Conservation (phyloP, 2,113 vertebrate species). For the Chloroceryle aenea region DNA sequence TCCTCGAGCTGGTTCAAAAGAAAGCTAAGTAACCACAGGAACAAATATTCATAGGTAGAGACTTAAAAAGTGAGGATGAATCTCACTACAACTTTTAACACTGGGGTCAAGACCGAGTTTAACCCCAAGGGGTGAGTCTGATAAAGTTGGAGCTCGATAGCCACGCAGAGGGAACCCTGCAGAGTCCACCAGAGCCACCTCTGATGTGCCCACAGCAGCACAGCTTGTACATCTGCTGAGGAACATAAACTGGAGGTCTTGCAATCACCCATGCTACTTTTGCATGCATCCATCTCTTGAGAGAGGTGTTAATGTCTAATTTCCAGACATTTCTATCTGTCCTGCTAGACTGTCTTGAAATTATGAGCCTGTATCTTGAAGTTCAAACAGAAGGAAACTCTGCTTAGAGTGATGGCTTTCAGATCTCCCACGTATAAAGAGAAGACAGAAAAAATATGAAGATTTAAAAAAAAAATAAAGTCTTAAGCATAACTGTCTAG, state of each 20-base stretch:
- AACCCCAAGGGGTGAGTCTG: not conserved
- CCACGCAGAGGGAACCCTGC: not conserved
- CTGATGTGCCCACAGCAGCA: rapidly evolving
- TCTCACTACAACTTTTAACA: not conserved
- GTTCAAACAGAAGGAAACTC: not conserved
- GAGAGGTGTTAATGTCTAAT: not conserved
- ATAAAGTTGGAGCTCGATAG: not conserved
- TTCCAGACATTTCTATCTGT: not conserved
- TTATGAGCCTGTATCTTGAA: not conserved
- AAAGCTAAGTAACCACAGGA: not conserved
- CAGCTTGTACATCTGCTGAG: rapidly evolving
- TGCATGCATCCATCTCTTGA: not conserved
- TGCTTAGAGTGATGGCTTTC: not conserved
- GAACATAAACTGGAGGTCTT: not conserved
- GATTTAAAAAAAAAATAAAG: not conserved
- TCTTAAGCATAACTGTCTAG: not conserved
- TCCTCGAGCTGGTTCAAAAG: not conserved
- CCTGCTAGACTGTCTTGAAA: not conserved
- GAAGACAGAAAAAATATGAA: not conserved
- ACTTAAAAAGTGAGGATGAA: not conserved
- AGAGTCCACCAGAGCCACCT: not conserved
- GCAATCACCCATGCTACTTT: not conserved
- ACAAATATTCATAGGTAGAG: not conserved
- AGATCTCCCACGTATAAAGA: not conserved
- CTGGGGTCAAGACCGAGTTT: not conserved